A percentile compares a stretch with the other conserved stretches of the same genome.
Conservation (phyloP, 92 coral and sea anemone species). For the Isaurus tuberculatus region DNA sequence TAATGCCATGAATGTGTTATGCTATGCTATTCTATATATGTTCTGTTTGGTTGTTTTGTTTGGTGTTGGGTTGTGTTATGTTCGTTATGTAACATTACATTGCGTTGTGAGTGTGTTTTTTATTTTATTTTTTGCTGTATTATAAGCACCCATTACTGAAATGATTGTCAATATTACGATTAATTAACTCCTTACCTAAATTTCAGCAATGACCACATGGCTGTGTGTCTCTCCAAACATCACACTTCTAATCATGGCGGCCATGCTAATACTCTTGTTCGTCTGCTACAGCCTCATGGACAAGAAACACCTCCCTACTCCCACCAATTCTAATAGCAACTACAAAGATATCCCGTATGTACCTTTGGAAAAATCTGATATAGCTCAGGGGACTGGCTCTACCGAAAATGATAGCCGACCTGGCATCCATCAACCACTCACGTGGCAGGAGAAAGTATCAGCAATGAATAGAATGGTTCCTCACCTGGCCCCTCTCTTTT, state of each 20-base stretch:
- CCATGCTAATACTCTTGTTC: slow-evolving; percentile 70
- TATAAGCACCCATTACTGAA: background rate
- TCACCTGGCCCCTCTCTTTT: slow-evolving; percentile 63
- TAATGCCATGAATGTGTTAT: too few species aligned
- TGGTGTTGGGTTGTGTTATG: too few species aligned
- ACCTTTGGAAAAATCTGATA: slow-evolving; percentile 53
- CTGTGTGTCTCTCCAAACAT: slow-evolving; percentile 78
- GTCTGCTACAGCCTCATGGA: slow-evolving; percentile 79
- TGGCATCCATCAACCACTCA: slow-evolving; percentile 46
- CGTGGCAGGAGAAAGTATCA: slow-evolving; percentile 70
- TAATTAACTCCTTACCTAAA: background rate
- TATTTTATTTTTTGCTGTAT: too few species aligned
- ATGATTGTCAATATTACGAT: background rate
- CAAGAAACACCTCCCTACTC: slow-evolving; percentile 70
- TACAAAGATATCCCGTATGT: slow-evolving; percentile 64
- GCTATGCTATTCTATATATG: too few species aligned
- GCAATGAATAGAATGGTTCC: slow-evolving; percentile 73
- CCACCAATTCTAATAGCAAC: slow-evolving; percentile 42
- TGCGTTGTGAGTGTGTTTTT: too few species aligned
- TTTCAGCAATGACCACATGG: slow-evolving; percentile 92
- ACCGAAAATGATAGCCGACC: slow-evolving; percentile 14
- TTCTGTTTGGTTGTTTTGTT: too few species aligned
- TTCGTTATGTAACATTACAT: too few species aligned
- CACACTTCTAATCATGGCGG: slow-evolving; percentile 79
- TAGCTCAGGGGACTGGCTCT: slow-evolving; percentile 25